These are phyloP conservation scores for Brenthis daphne DNA, from an alignment of 2,888 invertebrate species.

Conservation along the genomic window DNA sequence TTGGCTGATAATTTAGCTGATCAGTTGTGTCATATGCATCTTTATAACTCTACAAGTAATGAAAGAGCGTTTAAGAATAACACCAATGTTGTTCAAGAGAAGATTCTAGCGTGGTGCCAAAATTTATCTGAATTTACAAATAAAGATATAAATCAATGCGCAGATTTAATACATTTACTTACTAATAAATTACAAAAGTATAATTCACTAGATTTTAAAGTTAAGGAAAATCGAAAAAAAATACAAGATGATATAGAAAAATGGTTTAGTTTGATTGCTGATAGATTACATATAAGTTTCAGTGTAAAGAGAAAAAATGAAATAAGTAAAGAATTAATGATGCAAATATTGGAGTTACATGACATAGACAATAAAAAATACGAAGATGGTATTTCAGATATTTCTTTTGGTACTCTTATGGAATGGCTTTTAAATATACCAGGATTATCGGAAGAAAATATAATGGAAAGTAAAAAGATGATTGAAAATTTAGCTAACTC, in stretches of 20 bases:
- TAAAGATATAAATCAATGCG: neutral
- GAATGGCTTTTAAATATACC: constrained; percentile 31
- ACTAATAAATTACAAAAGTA: constrained; percentile 13
- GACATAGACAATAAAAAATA: neutral
- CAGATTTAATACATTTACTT: constrained; percentile 12
- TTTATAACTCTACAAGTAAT: constrained; percentile 2
- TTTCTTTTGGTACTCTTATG: constrained; percentile 8
- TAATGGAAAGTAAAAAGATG: constrained; percentile 7
- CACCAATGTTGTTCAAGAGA: constrained; percentile 3
- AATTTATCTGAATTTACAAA: constrained; percentile 21
- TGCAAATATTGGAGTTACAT: constrained; percentile 13
- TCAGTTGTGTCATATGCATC: constrained; percentile 15
- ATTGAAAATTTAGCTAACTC: constrained; percentile 18
- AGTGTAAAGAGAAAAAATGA: constrained; percentile 19
- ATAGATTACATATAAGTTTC: constrained; percentile 6
- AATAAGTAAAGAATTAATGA: constrained; percentile 22
- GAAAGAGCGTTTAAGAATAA: neutral
- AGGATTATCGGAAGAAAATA: constrained; percentile 18
- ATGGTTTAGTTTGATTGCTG: constrained; percentile 22
- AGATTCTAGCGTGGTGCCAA: constrained; percentile 15
- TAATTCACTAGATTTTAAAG: neutral
- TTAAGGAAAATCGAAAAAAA: constrained; percentile 1
- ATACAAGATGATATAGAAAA: constrained; percentile 14
- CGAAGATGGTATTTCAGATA: neutral
- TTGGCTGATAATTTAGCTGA: constrained; percentile 25